Base-by-base conservation (phyloP, 2,113 vertebrate species). In the Forbesichthys papilliferus region DNA sequence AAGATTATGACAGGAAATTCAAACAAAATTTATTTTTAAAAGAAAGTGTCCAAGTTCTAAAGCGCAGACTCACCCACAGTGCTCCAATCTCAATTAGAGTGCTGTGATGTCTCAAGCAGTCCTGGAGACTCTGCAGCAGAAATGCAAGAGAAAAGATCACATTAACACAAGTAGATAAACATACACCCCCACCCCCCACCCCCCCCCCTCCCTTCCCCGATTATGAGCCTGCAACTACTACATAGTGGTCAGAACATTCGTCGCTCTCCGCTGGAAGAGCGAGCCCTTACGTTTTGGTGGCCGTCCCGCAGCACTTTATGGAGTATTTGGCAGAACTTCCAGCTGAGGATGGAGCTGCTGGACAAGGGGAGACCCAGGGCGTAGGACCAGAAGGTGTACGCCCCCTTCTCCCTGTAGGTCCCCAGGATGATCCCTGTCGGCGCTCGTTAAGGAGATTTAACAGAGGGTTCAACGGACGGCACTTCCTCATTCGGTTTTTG, bases 301-400 rank as follows among this genome's bases (percentile, higher is more conserved):
- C 98, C 98, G 0, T 99, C 98, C 0, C 97, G 93, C 42, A 99
- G 93, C 42, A 99, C 88, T 87, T 99, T 99, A 92, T 99, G 97
- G 9, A 99, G 87, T 3, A 99, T 97, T 0, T 98, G 96, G 86
- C 95, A 99, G 92, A 98, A 98, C 90, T 99, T 99, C 98, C 98
- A 99, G 91, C 96, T 95, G 83, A 99, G 93, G 87, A 99, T 95
- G 83, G 98, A 91, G 46, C 93, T 99, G 92, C 93, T 95, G 77
- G 94, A 87, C 68, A 98, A 86, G 0, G 97, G 97, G 67, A 99
- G 93, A 14, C 98, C 96, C 0, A 97, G 94, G 60, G 96, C 95
- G 0, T 98, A 99, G 51, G 97, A 98, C 98, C 98, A 99, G 90
- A 99, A 99, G 54, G 97, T 99, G 78, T 94, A 95, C 0, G 97